Conservation (phyloP, 2,113 vertebrate genomes). For the Pristiophorus japonicus region DNA sequence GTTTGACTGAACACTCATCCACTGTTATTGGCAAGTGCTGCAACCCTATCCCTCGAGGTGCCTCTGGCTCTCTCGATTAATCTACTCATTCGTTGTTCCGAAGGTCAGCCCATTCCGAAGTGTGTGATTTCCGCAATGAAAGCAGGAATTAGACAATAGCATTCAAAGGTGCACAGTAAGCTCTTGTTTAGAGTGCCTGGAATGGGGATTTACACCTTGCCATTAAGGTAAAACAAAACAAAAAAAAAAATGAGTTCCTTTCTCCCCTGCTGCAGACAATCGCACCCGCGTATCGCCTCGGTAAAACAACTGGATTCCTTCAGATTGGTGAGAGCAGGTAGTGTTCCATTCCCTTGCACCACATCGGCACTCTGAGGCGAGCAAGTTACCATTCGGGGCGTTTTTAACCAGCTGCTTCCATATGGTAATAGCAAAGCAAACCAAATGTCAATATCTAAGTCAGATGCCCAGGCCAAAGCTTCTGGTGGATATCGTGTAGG, state of each 20-base stretch:
- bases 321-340: not conserved
- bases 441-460: too few species aligned
- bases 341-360: not conserved
- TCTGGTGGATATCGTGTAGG: too few species aligned
- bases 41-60: not conserved
- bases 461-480: too few species aligned
- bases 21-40: not conserved
- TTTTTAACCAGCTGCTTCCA: too few species aligned
- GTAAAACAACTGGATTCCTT: not conserved
- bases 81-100: not conserved
- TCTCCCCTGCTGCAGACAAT: not conserved
- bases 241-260: not conserved
- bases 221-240: not conserved
- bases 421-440: too few species aligned
- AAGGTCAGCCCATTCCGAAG: slow-evolving; percentile 27
- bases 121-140: slow-evolving; percentile 4
- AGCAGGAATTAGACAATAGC: not conserved
- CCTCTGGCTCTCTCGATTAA: slow-evolving; percentile 23
- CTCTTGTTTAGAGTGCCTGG: not conserved
- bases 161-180: not conserved
- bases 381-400: not conserved
- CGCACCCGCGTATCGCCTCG: too few species aligned
- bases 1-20: not conserved
- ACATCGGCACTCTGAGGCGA: not conserved
- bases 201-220: not conserved